These are phyloP conservation scores for Ochlodes sylvanus DNA, from an alignment of 2,888 invertebrate species.

Conservation along the genomic window DNA sequence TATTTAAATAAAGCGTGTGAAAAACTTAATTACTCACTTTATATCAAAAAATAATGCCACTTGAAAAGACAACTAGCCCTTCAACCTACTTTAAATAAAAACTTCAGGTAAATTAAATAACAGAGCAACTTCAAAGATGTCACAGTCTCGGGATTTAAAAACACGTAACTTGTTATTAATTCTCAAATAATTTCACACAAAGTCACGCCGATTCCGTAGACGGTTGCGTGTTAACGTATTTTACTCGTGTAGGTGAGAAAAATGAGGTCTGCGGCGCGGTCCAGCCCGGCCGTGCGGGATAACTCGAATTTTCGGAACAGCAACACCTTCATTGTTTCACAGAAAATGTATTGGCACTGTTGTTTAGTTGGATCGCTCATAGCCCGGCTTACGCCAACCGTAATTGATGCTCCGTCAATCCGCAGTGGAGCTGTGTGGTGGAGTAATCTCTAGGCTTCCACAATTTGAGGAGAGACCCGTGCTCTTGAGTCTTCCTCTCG, in stretches of 20 bases:
- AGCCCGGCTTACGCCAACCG: no score
- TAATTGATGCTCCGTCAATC: no score
- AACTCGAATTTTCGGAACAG: conserved; percentile 1
- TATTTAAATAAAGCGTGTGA: no score
- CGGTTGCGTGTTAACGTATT: background rate
- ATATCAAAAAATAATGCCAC: no score
- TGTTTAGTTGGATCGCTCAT: background rate
- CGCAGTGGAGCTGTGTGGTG: no score
- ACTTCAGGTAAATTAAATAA: background rate
- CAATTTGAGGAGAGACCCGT: no score
- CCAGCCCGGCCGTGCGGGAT: background rate
- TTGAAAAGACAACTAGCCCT: background rate
- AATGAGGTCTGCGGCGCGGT: background rate
- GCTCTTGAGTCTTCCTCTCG: no score
- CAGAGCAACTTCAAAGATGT: background rate
- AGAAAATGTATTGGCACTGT: background rate
- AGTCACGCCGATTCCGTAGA: background rate
- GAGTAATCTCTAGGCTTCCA: no score
- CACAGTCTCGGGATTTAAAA: background rate
- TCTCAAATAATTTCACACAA: conserved; percentile 5
- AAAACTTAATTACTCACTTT: no score
- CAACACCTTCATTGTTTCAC: conserved; percentile 7
- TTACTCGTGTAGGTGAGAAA: conserved; percentile 3
- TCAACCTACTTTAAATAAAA: background rate
- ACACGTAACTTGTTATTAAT: background rate